Percentiles rank a stretch among this genome's conserved stretches.
Evolutionary conservation across 2,113 vertebrate genomes (phyloP).

Genomic region (Trogon surrucura): DNA sequence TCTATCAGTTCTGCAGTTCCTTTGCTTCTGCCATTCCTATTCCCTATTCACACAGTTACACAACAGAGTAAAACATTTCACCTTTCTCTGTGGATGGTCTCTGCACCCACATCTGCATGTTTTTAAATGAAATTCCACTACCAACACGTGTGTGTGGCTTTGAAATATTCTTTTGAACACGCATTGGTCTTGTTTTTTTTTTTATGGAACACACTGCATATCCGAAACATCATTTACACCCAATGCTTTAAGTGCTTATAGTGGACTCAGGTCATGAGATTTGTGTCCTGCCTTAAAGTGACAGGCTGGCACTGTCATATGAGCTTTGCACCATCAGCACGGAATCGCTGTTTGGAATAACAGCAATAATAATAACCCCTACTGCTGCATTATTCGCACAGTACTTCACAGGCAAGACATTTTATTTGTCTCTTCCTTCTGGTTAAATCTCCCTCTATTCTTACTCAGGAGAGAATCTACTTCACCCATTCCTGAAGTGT

Average conservation of each 20-base stretch:
- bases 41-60: not conserved
- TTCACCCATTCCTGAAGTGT: slow-evolving; percentile 6
- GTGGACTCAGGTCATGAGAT: not conserved
- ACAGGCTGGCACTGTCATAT: not conserved
- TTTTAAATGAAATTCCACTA: not conserved
- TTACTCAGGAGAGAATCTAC: not conserved
- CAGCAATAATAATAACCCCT: not conserved
- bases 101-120: not conserved
- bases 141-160: not conserved
- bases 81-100: not conserved
- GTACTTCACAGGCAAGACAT: not conserved
- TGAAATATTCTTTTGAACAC: not conserved
- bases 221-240: not conserved
- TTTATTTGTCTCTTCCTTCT: not conserved
- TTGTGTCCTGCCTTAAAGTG: not conserved
- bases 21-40: not conserved
- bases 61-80: not conserved
- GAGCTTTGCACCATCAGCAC: not conserved
- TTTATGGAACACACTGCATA: not conserved
- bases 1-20: not conserved
- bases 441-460: not conserved
- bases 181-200: not conserved
- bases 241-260: not conserved
- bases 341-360: not conserved
- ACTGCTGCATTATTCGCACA: not conserved